A percentile compares a stretch with the other conserved stretches of the same genome.
phyloP scores from a whole-genome alignment of 2,888 invertebrate species.

The Lathronympha strigana region DNA sequence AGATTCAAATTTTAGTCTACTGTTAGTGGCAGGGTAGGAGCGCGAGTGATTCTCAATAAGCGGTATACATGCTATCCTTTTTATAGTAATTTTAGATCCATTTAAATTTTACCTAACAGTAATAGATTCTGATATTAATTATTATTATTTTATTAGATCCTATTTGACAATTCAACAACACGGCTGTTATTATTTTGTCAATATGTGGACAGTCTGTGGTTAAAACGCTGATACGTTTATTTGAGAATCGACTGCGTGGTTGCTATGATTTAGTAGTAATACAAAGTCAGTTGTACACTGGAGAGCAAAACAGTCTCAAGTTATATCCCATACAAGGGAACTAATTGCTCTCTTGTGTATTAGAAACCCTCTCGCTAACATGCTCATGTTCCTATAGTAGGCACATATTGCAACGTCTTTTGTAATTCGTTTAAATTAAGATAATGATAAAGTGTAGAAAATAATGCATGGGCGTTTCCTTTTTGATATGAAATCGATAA shows the following conservation, averaged over 20 bases:
- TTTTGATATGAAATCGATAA: conserved; percentile 82
- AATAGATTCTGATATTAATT: too few species aligned
- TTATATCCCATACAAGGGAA: too few species aligned
- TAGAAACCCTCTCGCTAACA: conserved; percentile 61
- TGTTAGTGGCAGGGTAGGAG: conserved; percentile 19
- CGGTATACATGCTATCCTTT: neutral
- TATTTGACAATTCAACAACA: too few species aligned
- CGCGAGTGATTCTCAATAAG: conserved; percentile 4
- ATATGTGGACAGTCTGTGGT: too few species aligned
- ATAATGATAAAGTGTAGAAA: conserved; percentile 82
- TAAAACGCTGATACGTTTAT: neutral
- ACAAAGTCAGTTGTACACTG: neutral
- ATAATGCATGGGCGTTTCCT: conserved; percentile 79
- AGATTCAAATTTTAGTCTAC: conserved; percentile 34
- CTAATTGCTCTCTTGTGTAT: too few species aligned
- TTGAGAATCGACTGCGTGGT: neutral
- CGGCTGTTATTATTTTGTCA: too few species aligned
- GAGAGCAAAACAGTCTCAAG: too few species aligned
- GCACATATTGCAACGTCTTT: conserved; percentile 66
- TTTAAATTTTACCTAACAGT: too few species aligned
- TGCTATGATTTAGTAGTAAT: neutral
- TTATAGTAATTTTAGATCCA: too few species aligned
- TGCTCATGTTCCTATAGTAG: conserved; percentile 74
- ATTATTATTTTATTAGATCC: too few species aligned
- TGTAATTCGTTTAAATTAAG: conserved; percentile 62